These are phyloP conservation scores for Thalassoma bifasciatum DNA, from an alignment of 2,113 vertebrate species.

Conservation along the genomic window DNA sequence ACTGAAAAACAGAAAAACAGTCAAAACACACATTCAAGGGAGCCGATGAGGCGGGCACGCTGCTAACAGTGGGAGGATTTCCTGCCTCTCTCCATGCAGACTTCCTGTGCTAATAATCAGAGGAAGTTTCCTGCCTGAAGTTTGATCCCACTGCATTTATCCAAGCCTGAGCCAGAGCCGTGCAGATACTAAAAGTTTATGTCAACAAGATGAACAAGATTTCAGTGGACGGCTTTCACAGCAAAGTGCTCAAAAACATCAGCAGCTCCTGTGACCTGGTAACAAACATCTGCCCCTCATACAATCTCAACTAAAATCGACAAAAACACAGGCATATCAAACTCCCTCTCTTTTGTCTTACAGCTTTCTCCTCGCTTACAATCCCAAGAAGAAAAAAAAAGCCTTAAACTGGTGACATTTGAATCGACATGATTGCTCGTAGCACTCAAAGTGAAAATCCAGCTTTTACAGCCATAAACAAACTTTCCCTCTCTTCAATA, in stretches of 20 bases:
- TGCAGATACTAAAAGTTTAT: conserved; percentile 17
- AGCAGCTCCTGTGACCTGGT: background rate
- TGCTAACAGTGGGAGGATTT: conserved; percentile 88
- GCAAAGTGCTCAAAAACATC: background rate
- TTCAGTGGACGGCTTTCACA: background rate
- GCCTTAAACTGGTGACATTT: background rate
- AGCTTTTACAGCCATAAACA: background rate
- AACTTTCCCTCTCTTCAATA: background rate
- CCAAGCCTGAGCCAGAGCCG: conserved; percentile 2
- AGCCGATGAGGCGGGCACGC: conserved; percentile 45
- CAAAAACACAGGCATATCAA: background rate
- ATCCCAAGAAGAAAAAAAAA: background rate
- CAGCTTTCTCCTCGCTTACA: too few species aligned
- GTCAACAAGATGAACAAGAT: conserved; percentile 6
- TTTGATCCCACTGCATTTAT: conserved; percentile 24
- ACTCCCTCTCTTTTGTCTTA: background rate
- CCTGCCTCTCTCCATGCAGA: conserved; percentile 80
- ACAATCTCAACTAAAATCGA: background rate
- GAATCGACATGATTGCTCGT: background rate
- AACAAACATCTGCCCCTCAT: conserved; percentile 25
- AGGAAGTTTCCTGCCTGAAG: conserved; percentile 88
- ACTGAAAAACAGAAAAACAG: background rate
- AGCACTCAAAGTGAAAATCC: too few species aligned
- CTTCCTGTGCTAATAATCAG: conserved; percentile 91
- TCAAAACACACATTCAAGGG: conserved; percentile 3